Evolutionary conservation across 1,140 invertebrate genomes (phyloP).

Genomic region (Trachymyrmex septentrionalis): DNA sequence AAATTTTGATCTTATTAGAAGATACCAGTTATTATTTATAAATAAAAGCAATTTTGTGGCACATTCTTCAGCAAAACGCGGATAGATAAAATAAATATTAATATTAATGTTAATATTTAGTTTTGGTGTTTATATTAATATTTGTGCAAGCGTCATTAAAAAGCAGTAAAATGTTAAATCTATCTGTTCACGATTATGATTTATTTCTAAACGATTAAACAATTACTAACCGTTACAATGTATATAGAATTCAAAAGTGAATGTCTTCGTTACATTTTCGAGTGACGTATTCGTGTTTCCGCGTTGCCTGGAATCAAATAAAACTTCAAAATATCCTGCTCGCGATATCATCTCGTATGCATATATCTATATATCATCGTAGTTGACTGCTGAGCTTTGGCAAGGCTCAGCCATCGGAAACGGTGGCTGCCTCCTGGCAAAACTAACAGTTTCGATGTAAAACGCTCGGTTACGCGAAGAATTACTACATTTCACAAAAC

Average conservation of each 20-base stretch:
- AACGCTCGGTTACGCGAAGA: slow-evolving; percentile 47
- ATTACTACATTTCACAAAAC: slow-evolving; percentile 48
- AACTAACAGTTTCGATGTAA: slow-evolving; percentile 53
- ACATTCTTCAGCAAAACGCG: neutral
- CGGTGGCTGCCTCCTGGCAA: slow-evolving; percentile 55
- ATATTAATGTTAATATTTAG: neutral
- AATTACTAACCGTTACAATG: slow-evolving; percentile 2
- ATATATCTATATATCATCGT: slow-evolving; percentile 60
- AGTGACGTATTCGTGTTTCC: slow-evolving; percentile 50
- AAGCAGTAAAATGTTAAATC: slow-evolving; percentile 4
- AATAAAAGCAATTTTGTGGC: neutral
- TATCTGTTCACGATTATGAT: neutral
- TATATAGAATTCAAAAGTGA: neutral
- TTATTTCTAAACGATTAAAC: neutral
- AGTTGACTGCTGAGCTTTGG: slow-evolving; percentile 60
- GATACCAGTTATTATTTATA: neutral
- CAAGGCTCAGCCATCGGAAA: slow-evolving; percentile 52
- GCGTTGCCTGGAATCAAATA: slow-evolving; percentile 54
- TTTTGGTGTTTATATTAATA: neutral
- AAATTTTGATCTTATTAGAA: neutral
- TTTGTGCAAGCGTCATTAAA: neutral
- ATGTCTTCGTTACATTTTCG: slow-evolving; percentile 51
- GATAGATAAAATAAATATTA: neutral
- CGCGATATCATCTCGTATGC: slow-evolving; percentile 59
- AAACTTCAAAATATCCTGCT: slow-evolving; percentile 53